Evolutionary conservation across 2,113 vertebrate genomes (phyloP).

Genomic region (Procavia capensis): DNA sequence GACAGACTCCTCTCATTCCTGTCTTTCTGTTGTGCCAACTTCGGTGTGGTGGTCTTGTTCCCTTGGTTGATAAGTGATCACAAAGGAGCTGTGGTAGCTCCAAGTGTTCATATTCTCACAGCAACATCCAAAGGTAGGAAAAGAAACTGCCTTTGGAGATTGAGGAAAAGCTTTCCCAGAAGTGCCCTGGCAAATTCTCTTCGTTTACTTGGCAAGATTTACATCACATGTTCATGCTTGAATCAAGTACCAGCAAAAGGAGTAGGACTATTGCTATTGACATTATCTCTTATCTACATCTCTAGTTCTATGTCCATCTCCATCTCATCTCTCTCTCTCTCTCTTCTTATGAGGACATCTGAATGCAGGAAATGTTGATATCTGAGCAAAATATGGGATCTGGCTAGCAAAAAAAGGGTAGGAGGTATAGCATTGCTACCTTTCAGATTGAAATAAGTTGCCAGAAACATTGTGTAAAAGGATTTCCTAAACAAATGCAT

Average conservation of each 20-base stretch:
- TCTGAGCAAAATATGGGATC: background rate
- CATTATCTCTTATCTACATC: too few species aligned
- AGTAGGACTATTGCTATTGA: background rate
- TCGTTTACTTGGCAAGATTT: slow-evolving; percentile 25
- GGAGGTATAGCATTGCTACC: background rate
- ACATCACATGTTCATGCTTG: background rate
- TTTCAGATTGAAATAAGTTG: background rate
- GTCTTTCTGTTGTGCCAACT: background rate
- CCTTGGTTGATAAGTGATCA: background rate
- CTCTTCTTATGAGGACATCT: background rate
- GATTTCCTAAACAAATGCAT: background rate
- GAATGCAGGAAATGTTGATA: background rate
- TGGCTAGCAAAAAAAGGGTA: slow-evolving; percentile 1
- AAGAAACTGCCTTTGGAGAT: background rate
- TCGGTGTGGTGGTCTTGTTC: background rate
- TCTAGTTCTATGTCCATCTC: too few species aligned
- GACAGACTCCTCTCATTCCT: background rate
- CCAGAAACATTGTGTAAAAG: background rate
- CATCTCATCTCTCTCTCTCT: too few species aligned
- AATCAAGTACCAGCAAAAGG: background rate
- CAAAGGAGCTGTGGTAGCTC: background rate
- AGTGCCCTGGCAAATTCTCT: background rate
- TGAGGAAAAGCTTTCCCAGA: background rate
- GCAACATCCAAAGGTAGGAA: background rate
- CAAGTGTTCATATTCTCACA: background rate